A percentile compares a stretch with the other conserved stretches of the same genome.
Conservation (phyloP, 2,113 vertebrate species). For the Coptodon rendalli region DNA sequence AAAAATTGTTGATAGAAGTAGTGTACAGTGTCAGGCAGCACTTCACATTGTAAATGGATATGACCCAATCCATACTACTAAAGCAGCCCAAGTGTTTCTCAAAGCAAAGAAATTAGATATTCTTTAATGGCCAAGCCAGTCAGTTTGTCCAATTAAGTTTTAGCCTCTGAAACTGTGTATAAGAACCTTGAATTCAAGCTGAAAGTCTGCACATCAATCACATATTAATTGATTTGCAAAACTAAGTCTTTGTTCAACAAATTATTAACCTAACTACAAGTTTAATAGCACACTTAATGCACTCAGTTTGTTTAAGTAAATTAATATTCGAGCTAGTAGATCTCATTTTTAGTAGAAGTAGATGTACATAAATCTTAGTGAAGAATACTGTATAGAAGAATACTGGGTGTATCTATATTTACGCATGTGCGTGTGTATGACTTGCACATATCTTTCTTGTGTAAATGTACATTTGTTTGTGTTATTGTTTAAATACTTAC, state of each 20-base stretch:
- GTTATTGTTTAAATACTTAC: rapidly evolving
- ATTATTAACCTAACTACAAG: too few relatives aligned
- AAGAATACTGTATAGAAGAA: background rate
- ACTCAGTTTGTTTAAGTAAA: too few relatives aligned
- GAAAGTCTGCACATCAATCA: too few relatives aligned
- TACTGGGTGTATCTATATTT: background rate
- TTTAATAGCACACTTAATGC: too few relatives aligned
- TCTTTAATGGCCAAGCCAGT: background rate
- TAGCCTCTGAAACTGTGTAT: too few relatives aligned
- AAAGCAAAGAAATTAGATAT: background rate
- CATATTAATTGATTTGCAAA: too few relatives aligned
- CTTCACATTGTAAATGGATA: background rate
- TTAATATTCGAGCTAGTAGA: rapidly evolving
- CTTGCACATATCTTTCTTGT: background rate
- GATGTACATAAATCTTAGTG: background rate
- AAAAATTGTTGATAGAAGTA: background rate
- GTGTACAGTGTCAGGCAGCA: background rate
- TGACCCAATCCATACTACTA: background rate
- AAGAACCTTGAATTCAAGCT: too few relatives aligned
- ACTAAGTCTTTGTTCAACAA: too few relatives aligned
- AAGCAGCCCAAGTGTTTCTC: background rate
- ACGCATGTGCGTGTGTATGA: rapidly evolving
- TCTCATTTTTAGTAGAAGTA: background rate
- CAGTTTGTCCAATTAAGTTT: too few relatives aligned
- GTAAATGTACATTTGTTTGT: background rate